Percentiles rank a stretch among this genome's conserved stretches.
phyloP scores from a whole-genome alignment of 2,888 invertebrate species.

The Amphiduros pacificus region DNA sequence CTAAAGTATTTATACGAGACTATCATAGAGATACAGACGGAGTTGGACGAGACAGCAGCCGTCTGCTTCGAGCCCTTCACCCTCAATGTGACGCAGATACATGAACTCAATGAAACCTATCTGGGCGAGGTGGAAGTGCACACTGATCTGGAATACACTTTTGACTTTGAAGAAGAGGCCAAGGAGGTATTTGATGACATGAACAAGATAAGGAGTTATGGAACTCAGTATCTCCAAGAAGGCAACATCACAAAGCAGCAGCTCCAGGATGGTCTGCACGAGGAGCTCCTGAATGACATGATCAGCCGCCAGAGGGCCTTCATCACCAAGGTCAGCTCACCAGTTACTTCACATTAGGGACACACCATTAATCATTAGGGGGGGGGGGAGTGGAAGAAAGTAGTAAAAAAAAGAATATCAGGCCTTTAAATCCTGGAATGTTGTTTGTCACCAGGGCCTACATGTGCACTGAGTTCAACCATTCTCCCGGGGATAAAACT shows the following conservation, averaged over 20 bases:
- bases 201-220: not conserved
- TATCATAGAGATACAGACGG: not conserved
- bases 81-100: not conserved
- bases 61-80: conserved; percentile 1
- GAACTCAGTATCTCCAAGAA: not conserved
- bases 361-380: too few species aligned
- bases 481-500: too few species aligned
- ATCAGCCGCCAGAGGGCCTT: not conserved
- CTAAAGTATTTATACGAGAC: not conserved
- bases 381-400: too few species aligned
- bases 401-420: too few species aligned
- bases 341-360: too few species aligned
- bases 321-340: conserved; percentile 1
- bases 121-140: not conserved
- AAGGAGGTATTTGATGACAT: not conserved
- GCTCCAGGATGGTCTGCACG: not conserved
- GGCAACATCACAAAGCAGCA: not conserved
- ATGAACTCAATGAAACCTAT: not conserved
- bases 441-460: too few species aligned
- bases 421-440: too few species aligned
- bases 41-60: not conserved
- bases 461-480: too few species aligned
- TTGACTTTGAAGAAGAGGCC: conserved; percentile 7
- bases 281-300: conserved; percentile 3
- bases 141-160: conserved; percentile 5